Conservation (phyloP, 2,888 invertebrate species). For the Metellina segmentata region DNA sequence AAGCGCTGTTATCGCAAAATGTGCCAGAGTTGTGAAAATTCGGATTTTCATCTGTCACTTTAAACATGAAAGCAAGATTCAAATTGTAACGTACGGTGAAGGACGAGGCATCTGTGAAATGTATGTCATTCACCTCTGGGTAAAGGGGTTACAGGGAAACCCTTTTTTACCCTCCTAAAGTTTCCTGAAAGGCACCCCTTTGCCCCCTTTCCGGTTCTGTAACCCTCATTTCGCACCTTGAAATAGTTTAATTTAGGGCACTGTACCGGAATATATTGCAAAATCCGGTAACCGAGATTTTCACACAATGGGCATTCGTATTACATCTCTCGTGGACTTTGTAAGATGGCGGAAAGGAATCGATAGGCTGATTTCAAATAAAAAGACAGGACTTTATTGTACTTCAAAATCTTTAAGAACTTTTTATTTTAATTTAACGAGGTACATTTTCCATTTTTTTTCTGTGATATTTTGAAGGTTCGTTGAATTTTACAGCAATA, state of each 20-base stretch:
- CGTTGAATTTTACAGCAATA: too few species aligned
- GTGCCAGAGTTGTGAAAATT: too few species aligned
- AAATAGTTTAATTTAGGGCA: slow-evolving; percentile 51
- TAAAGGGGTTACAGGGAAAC: slow-evolving; percentile 49
- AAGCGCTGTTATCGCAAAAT: too few species aligned
- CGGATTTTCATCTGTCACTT: too few species aligned
- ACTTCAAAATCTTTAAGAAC: too few species aligned
- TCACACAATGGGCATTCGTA: neutral
- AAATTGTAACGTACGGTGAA: slow-evolving; percentile 28
- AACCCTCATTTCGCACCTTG: slow-evolving; percentile 1
- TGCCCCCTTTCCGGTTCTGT: slow-evolving; percentile 34
- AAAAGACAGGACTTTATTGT: too few species aligned
- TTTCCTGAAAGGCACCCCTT: slow-evolving; percentile 29
- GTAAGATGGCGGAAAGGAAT: neutral
- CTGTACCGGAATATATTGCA: slow-evolving; percentile 29
- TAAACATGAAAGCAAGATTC: neutral
- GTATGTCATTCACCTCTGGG: slow-evolving; percentile 61
- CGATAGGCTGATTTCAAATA: too few species aligned
- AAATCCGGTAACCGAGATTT: neutral
- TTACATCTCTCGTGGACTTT: neutral
- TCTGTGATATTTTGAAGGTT: too few species aligned
- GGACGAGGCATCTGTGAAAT: slow-evolving; percentile 42
- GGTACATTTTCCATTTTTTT: too few species aligned
- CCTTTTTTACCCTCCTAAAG: slow-evolving; percentile 39
- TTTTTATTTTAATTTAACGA: too few species aligned